phyloP scores from a whole-genome alignment of 2,888 invertebrate species.

The Lasioglossum calceatum region DNA sequence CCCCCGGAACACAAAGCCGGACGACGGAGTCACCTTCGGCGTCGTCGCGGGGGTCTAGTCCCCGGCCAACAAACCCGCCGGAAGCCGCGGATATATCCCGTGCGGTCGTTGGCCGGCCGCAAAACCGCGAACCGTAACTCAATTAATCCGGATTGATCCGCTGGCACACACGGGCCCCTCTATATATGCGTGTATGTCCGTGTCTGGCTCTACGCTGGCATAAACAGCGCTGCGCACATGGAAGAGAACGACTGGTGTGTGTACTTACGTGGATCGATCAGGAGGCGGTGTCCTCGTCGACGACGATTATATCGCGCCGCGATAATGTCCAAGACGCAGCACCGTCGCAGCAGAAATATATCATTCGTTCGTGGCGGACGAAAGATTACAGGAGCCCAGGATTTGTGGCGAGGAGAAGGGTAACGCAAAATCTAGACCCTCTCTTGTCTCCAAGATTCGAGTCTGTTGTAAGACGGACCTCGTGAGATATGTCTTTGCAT shows the following conservation, averaged over 20 bases:
- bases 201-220: constrained; percentile 19
- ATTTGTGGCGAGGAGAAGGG: not conserved
- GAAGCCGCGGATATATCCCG: constrained; percentile 77
- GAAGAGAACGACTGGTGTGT: not conserved
- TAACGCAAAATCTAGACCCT: not conserved
- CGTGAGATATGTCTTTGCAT: not conserved
- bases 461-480: not conserved
- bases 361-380: constrained; percentile 39
- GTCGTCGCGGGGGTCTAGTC: constrained; percentile 35
- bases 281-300: constrained; percentile 27
- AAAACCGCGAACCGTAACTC: constrained; percentile 82
- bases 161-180: constrained; percentile 45
- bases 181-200: not conserved
- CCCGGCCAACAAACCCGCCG: constrained; percentile 54
- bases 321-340: constrained; percentile 54
- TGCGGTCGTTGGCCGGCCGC: constrained; percentile 78
- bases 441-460: not conserved
- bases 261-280: constrained; percentile 44
- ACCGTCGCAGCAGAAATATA: constrained; percentile 54
- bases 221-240: constrained; percentile 30
- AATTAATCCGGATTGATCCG: constrained; percentile 83
- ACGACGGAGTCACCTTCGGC: constrained; percentile 33
- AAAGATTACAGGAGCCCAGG: not conserved
- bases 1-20: constrained; percentile 21
- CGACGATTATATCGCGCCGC: constrained; percentile 56